Evolutionary conservation across 2,113 vertebrate species (phyloP), one percentile per base, ranked within the genome.

Genomic region (Spea bombifrons): DNA sequence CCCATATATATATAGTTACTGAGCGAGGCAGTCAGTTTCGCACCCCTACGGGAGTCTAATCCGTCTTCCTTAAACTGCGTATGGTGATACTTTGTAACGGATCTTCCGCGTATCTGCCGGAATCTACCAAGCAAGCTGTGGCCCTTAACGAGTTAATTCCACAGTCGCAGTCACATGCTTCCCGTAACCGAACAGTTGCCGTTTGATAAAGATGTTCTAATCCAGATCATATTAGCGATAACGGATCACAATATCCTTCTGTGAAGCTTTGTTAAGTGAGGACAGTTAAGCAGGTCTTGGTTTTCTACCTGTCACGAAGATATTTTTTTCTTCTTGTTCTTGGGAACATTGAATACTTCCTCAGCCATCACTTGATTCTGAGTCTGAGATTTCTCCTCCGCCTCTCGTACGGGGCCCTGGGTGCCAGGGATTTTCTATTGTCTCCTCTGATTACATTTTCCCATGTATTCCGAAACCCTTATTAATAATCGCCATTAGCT

Each of bases 121-220:
- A 30, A 30, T 30, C 30, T 30, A 30, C 30, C 30, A 30, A 30
- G 30, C 69, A 88, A 87, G 87, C 85, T 84, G 86, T 86, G 85
- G 83, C 57, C 5, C 57, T 13, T 59, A 15, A 13, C 8, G 15
- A 15, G 57, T 61, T 61, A 61, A 61, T 13, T 52, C 8, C 7
- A 8, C 61, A 64, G n/a, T 64, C 61, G 8, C 55, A 30, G 8
- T 64, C 61, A 64, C 61, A 64, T 64, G 61, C 5, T 64, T 16
- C 13, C 30, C 61, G 16, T 64, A 64, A 64, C 61, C 7, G 16
- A 64, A 64, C 50, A 6, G 8, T 64, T 64, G 61, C 61, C 8
- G n/a, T 17, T 64, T 64, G 61, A 64, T 64, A 64, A 64, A 64
- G 15, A 16, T 64, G 9, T 4, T 59, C 55, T 59, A 59, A 30